These are phyloP conservation scores for Psephotus haematonotus DNA, from an alignment of 2,113 vertebrate genomes.

Conservation along the genomic window DNA sequence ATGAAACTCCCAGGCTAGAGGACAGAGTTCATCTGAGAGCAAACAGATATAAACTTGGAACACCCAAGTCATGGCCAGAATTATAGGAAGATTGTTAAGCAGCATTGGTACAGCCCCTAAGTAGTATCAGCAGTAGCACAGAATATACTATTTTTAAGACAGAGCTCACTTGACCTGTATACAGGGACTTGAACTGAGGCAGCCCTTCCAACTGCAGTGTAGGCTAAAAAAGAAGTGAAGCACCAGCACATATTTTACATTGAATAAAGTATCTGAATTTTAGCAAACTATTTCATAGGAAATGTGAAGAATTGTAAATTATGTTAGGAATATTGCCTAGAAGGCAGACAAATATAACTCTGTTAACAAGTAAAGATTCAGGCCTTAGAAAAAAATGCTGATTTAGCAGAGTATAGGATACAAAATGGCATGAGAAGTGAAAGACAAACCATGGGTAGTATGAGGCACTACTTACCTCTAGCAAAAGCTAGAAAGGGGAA, in stretches of 20 bases:
- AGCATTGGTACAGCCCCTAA: not conserved
- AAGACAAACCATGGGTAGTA: fast-evolving
- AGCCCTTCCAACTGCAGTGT: not conserved
- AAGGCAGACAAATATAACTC: not conserved
- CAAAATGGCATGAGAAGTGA: not conserved
- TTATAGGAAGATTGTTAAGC: not conserved
- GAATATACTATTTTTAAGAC: not conserved
- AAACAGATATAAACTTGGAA: not conserved
- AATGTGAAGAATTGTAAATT: not conserved
- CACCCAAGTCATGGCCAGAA: not conserved
- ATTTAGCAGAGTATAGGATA: not conserved
- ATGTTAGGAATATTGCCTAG: not conserved
- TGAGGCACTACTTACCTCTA: not conserved
- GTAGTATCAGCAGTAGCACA: not conserved
- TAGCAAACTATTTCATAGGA: not conserved
- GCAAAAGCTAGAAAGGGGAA: not conserved
- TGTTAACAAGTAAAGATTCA: not conserved
- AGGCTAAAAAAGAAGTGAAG: not conserved
- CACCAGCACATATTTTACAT: not conserved
- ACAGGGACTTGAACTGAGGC: not conserved
- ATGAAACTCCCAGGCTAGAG: not conserved
- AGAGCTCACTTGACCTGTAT: not conserved
- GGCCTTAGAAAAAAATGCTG: not conserved
- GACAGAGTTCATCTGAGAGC: not conserved
- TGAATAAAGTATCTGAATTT: not conserved